Percentiles rank a stretch among this genome's conserved stretches.
Evolutionary conservation across 2,888 invertebrate genomes (phyloP).

Genomic region (Fragum sueziense): DNA sequence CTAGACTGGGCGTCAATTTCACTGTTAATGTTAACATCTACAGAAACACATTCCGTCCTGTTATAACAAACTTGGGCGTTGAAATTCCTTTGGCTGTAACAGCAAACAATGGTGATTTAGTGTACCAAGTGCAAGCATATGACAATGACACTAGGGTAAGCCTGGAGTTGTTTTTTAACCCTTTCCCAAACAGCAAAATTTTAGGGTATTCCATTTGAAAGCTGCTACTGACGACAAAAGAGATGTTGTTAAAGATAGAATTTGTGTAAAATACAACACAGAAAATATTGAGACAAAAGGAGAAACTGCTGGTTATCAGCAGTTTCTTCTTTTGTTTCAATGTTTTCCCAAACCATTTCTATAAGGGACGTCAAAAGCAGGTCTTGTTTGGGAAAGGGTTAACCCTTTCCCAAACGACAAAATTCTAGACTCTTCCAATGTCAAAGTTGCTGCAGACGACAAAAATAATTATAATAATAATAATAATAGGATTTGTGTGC

Average conservation of each 20-base stretch:
- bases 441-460: background rate
- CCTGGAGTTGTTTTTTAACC: background rate
- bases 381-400: too few relatives aligned
- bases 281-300: background rate
- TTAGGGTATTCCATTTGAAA: background rate
- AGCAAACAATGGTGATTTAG: constrained; percentile 16
- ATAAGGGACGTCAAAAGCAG: too few relatives aligned
- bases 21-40: constrained; percentile 66
- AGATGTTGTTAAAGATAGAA: too few relatives aligned
- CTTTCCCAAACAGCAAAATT: background rate
- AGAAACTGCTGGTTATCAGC: background rate
- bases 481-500: too few relatives aligned
- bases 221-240: background rate
- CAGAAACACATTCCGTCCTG: constrained; percentile 68
- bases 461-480: too few relatives aligned
- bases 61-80: constrained; percentile 59
- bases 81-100: constrained; percentile 33
- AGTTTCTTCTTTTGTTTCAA: background rate
- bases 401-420: too few relatives aligned
- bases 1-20: constrained; percentile 35
- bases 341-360: background rate
- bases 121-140: constrained; percentile 46
- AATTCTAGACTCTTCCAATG: too few relatives aligned
- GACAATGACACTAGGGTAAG: constrained; percentile 61
- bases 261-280: too few relatives aligned